Evolutionary conservation across 2,888 invertebrate genomes (phyloP).

Genomic region (Salticus scenicus): DNA sequence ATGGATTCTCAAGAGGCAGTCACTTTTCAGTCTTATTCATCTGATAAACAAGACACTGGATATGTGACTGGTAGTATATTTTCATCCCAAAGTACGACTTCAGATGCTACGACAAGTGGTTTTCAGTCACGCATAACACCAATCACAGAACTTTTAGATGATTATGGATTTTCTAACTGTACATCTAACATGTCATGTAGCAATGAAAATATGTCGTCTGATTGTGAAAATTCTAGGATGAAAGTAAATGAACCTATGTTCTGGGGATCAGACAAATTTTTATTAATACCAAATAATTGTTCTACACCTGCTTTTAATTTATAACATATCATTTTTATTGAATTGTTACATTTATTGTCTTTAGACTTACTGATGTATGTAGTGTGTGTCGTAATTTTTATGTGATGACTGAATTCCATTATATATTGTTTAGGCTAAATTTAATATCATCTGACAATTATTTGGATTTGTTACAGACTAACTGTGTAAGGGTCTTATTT

Average conservation of each 20-base stretch:
- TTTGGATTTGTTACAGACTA: too few species aligned
- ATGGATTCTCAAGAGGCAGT: constrained; percentile 44
- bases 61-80: constrained; percentile 55
- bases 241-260: neutral
- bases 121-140: constrained; percentile 46
- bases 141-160: constrained; percentile 53
- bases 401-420: neutral
- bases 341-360: too few species aligned
- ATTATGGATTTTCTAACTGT: constrained; percentile 39
- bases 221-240: neutral
- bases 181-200: constrained; percentile 35
- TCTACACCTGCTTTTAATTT: constrained; percentile 44
- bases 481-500: too few species aligned
- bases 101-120: neutral
- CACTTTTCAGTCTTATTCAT: constrained; percentile 40
- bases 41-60: constrained; percentile 51
- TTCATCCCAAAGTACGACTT: constrained; percentile 30
- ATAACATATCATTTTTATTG: constrained; percentile 1
- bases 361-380: too few species aligned
- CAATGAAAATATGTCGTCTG: neutral
- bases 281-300: constrained; percentile 33
- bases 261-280: constrained; percentile 7
- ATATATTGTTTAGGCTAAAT: neutral
- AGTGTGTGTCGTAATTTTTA: neutral
- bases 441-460: neutral